Conservation (phyloP, 1,140 invertebrate species). For the Thaumatotibia leucotreta region DNA sequence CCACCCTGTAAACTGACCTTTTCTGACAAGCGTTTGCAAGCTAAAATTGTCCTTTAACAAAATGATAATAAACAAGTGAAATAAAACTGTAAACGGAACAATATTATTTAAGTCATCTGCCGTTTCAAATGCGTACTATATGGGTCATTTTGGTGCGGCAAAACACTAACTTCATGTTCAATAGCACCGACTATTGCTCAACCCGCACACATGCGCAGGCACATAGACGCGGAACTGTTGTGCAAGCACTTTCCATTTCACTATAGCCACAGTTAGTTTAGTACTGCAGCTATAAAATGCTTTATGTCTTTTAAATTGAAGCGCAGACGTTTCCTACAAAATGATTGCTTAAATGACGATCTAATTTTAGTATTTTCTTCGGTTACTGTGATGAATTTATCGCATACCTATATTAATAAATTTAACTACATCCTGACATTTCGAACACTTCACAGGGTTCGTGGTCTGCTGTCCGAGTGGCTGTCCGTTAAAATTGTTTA, state of each 20-base stretch:
- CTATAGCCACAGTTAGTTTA: conserved; percentile 29
- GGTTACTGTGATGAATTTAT: too few species aligned
- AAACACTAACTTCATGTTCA: conserved; percentile 18
- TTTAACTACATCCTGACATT: too few species aligned
- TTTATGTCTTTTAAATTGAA: neutral
- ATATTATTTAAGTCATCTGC: too few species aligned
- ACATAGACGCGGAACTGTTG: conserved; percentile 43
- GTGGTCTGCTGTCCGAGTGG: too few species aligned
- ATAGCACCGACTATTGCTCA: conserved; percentile 23
- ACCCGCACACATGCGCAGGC: conserved; percentile 30
- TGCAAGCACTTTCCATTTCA: conserved; percentile 74
- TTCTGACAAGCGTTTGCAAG: too few species aligned
- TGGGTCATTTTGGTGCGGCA: neutral
- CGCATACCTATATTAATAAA: too few species aligned
- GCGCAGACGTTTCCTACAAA: neutral
- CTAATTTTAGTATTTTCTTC: neutral
- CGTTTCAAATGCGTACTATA: neutral
- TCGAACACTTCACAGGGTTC: too few species aligned
- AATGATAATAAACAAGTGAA: too few species aligned
- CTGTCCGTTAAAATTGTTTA: too few species aligned
- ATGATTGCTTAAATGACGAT: neutral
- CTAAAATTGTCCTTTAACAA: too few species aligned
- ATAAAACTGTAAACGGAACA: too few species aligned
- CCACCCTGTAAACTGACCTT: too few species aligned
- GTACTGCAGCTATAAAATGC: neutral